Conservation (phyloP, 2,113 vertebrate species). For the Elanoides forficatus region DNA sequence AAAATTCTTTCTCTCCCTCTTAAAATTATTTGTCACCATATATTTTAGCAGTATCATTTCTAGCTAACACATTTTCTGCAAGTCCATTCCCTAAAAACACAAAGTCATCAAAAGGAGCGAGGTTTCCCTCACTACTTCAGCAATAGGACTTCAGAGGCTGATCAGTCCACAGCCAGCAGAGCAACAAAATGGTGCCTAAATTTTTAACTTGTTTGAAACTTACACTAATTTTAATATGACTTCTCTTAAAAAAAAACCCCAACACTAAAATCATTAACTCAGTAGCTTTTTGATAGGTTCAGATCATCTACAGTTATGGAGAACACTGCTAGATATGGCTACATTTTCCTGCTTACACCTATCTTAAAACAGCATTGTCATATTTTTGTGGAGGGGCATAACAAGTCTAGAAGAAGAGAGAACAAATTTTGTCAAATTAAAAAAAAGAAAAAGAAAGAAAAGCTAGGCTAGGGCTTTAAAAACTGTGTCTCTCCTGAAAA, state of each 20-base stretch:
- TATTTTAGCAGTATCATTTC: background rate
- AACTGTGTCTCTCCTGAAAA: background rate
- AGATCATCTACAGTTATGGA: background rate
- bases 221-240: background rate
- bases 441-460: background rate
- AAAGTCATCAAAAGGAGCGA: background rate
- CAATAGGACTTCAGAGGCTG: background rate
- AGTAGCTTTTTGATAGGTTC: background rate
- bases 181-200: background rate
- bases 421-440: background rate
- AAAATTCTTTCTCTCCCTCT: background rate
- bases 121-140: background rate
- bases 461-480: background rate
- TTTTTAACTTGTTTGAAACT: background rate
- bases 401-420: background rate
- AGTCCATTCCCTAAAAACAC: background rate
- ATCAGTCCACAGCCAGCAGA: background rate
- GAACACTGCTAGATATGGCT: background rate
- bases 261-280: background rate
- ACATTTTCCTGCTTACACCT: background rate
- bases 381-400: background rate
- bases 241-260: background rate
- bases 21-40: background rate
- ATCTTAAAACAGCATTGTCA: background rate
- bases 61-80: no score